Evolutionary conservation across 2,888 invertebrate genomes (phyloP).

Genomic region (Drosophila pseudotalamancana): DNA sequence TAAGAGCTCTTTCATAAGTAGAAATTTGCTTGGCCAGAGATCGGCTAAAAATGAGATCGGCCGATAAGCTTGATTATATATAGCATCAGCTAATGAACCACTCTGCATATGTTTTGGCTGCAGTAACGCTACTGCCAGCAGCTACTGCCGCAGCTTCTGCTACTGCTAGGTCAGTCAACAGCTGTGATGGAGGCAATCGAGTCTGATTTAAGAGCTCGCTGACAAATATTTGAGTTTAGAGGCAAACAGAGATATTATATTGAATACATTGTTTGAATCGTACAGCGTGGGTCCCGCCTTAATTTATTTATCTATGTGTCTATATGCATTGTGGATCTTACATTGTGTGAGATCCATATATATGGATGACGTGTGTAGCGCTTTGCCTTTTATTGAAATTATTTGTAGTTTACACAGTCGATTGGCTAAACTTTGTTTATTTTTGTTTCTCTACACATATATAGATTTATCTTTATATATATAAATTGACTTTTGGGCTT

Average conservation of each 20-base stretch:
- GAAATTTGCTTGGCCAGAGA: slow-evolving; percentile 1
- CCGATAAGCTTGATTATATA: slow-evolving; percentile 3
- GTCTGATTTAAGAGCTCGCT: slow-evolving; percentile 58
- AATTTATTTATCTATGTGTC: slow-evolving; percentile 18
- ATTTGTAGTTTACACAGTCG: slow-evolving; percentile 38
- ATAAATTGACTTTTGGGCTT: slow-evolving; percentile 29
- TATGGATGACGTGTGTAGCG: too few relatives aligned
- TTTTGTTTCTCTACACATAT: slow-evolving; percentile 16
- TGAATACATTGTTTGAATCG: slow-evolving; percentile 43
- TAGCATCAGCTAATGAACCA: slow-evolving; percentile 23
- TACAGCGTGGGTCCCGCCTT: slow-evolving; percentile 33
- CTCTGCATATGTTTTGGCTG: slow-evolving; percentile 29
- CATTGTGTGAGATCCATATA: slow-evolving; percentile 19
- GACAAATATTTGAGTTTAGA: slow-evolving; percentile 66
- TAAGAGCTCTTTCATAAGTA: slow-evolving; percentile 28
- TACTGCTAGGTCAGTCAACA: slow-evolving; percentile 33
- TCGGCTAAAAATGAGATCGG: not conserved
- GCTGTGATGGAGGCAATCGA: slow-evolving; percentile 18
- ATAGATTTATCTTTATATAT: not conserved
- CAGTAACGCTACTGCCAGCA: not conserved
- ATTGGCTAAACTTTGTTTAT: slow-evolving; percentile 51
- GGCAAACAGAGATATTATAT: slow-evolving; percentile 48
- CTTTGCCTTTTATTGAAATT: slow-evolving; percentile 25
- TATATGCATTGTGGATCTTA: slow-evolving; percentile 8
- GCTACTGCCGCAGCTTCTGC: not conserved